phyloP scores from a whole-genome alignment of 2,888 invertebrate species.

The Vanessa cardui region DNA sequence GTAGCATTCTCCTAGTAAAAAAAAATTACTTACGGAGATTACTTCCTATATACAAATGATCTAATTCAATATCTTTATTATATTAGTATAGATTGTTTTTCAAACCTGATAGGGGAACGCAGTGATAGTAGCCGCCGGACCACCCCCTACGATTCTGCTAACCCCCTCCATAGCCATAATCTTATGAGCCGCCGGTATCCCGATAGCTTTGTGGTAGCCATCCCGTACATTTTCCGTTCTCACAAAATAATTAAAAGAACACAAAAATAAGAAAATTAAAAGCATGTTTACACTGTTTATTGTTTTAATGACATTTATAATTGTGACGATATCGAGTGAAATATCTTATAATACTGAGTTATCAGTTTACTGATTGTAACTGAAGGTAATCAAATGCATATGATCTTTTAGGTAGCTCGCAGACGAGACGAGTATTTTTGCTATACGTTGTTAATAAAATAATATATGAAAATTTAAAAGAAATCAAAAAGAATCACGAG shows the following conservation, averaged over 20 bases:
- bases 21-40: too few species aligned
- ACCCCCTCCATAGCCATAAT: conserved; percentile 46
- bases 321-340: not conserved
- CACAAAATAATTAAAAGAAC: conserved; percentile 32
- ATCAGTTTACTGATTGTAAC: conserved; percentile 2
- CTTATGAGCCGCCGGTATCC: conserved; percentile 53
- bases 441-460: too few species aligned
- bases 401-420: not conserved
- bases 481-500: too few species aligned
- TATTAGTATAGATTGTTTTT: not conserved
- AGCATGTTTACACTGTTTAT: not conserved
- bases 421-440: too few species aligned
- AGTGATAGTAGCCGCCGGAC: conserved; percentile 45
- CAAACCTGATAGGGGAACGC: conserved; percentile 59
- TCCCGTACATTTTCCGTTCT: conserved; percentile 22
- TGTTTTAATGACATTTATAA: not conserved
- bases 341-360: conserved; percentile 5
- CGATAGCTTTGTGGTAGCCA: conserved; percentile 58
- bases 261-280: conserved; percentile 26
- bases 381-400: not conserved
- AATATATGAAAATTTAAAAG: too few species aligned
- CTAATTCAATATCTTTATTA: not conserved
- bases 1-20: too few species aligned
- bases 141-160: conserved; percentile 59
- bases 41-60: too few species aligned